These are phyloP conservation scores for Chloroceryle inda DNA, from an alignment of 2,797 vertebrate species.

Conservation along the genomic window DNA sequence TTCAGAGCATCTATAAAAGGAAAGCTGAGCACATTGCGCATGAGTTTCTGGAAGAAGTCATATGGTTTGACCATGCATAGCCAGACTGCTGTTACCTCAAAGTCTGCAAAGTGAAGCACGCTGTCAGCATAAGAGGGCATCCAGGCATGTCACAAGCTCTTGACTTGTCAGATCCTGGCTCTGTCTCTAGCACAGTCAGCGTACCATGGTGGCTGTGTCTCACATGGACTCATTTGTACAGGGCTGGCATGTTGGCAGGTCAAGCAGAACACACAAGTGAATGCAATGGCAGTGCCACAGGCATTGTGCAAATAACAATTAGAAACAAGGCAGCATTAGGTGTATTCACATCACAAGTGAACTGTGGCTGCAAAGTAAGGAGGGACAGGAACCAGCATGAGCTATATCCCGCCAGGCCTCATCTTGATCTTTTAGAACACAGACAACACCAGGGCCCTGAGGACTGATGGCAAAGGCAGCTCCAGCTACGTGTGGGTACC, in stretches of 20 bases:
- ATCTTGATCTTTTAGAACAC: neutral
- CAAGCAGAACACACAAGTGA: neutral
- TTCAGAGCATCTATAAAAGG: neutral
- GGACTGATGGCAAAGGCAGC: neutral
- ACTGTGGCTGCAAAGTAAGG: neutral
- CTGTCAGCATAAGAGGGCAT: neutral
- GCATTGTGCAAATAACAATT: neutral
- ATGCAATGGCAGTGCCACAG: neutral
- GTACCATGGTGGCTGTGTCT: neutral
- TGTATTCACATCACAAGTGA: neutral
- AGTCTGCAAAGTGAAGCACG: neutral
- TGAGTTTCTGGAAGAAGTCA: conserved; percentile 29
- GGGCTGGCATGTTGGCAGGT: neutral
- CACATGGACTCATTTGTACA: neutral
- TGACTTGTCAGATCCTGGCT: neutral
- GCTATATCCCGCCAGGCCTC: neutral
- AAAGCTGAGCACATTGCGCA: neutral
- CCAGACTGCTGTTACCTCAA: neutral
- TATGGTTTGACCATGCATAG: neutral
- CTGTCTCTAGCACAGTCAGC: neutral
- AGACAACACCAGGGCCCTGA: neutral
- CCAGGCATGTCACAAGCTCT: neutral
- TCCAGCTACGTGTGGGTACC: neutral
- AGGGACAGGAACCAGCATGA: neutral
- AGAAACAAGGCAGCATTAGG: neutral